These are phyloP conservation scores for Hymenopus coronatus DNA, from an alignment of 2,888 invertebrate species.

Conservation along the genomic window DNA sequence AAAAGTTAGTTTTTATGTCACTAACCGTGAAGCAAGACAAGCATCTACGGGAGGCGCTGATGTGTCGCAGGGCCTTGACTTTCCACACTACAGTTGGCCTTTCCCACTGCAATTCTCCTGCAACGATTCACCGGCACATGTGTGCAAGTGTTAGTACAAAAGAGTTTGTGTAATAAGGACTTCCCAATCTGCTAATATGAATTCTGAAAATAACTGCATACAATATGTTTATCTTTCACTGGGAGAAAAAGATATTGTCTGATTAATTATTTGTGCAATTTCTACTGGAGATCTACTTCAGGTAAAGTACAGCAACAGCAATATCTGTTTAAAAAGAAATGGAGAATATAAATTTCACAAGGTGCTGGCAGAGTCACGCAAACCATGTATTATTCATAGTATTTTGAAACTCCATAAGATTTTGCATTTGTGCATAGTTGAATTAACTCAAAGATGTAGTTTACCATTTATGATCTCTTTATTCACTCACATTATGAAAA, in stretches of 20 bases:
- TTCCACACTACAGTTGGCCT: constrained; percentile 12
- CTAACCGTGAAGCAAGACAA: constrained; percentile 5
- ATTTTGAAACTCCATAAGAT: no score
- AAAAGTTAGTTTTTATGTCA: constrained; percentile 15
- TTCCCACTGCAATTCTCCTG: constrained; percentile 20
- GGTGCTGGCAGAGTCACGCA: not conserved
- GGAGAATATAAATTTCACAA: not conserved
- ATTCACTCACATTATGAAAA: no score
- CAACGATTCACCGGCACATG: not conserved
- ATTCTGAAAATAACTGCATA: not conserved
- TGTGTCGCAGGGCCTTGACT: constrained; percentile 5
- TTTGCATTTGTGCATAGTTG: no score
- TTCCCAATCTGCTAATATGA: not conserved
- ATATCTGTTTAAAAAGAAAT: not conserved
- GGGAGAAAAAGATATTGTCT: not conserved
- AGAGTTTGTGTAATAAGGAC: not conserved
- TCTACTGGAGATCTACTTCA: not conserved
- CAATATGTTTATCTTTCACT: not conserved
- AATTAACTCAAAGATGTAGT: no score
- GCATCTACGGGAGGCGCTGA: constrained; percentile 7
- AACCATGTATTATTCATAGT: not conserved
- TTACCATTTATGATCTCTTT: no score
- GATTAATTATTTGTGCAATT: not conserved
- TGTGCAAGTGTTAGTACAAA: not conserved
- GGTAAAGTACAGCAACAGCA: not conserved